These are phyloP conservation scores for Garra rufa DNA, from an alignment of 2,113 vertebrate species.

Conservation along the genomic window DNA sequence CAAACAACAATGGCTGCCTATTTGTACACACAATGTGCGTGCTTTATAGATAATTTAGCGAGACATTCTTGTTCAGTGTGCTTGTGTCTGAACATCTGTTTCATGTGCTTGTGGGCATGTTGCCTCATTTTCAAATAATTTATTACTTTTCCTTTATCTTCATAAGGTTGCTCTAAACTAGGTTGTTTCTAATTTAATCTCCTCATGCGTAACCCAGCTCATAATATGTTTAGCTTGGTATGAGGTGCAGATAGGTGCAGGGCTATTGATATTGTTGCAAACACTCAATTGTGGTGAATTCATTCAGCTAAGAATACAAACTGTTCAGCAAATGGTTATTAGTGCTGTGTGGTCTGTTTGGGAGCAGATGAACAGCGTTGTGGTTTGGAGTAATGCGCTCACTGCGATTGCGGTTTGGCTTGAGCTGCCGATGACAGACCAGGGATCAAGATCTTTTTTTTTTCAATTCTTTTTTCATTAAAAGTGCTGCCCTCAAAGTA, in stretches of 20 bases:
- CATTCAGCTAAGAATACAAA: slow-evolving; percentile 3
- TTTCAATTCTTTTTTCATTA: slow-evolving; percentile 5
- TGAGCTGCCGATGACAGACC: background rate
- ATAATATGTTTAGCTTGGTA: background rate
- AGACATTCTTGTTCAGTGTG: background rate
- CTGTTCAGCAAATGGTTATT: slow-evolving; percentile 15
- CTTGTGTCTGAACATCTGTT: slow-evolving; percentile 29
- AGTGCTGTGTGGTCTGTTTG: slow-evolving; percentile 26
- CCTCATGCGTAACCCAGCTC: background rate
- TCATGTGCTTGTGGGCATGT: slow-evolving; percentile 15
- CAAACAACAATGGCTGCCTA: background rate
- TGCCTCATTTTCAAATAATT: slow-evolving; percentile 27
- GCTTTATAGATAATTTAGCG: slow-evolving; percentile 10
- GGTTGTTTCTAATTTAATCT: slow-evolving; percentile 16
- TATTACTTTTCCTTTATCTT: slow-evolving; percentile 21
- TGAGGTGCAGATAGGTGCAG: background rate
- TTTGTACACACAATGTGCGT: background rate
- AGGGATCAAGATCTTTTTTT: slow-evolving; percentile 20
- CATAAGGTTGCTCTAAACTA: background rate
- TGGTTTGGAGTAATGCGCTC: slow-evolving; percentile 29
- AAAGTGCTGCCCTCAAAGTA: slow-evolving; percentile 18
- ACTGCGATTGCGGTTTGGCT: slow-evolving; percentile 1
- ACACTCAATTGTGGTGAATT: background rate
- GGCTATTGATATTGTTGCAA: slow-evolving; percentile 3
- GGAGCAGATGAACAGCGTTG: slow-evolving; percentile 8